These are phyloP conservation scores for Microchirus variegatus DNA, from an alignment of 2,797 vertebrate species.

Conservation along the genomic window DNA sequence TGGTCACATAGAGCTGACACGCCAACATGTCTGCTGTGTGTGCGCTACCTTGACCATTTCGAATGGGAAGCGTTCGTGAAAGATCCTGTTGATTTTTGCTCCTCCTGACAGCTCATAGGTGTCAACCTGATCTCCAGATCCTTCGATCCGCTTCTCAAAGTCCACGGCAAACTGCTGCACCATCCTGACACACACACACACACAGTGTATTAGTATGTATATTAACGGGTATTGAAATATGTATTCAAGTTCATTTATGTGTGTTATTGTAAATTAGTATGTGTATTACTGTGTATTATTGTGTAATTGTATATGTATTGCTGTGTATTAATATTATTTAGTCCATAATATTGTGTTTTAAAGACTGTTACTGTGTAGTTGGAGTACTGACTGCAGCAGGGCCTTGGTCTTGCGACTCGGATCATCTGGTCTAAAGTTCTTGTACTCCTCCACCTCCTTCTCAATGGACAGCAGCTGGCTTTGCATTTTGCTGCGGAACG, in stretches of 20 bases:
- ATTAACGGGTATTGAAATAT: too few relatives aligned
- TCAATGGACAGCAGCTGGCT: slow-evolving; percentile 96
- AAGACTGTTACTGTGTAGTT: neutral
- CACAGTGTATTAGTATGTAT: neutral
- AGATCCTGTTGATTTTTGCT: slow-evolving; percentile 94
- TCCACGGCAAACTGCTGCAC: slow-evolving; percentile 97
- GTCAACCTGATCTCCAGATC: slow-evolving; percentile 95
- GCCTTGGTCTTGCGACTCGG: slow-evolving; percentile 96
- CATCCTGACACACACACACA: slow-evolving; percentile 83
- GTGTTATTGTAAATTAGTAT: too few relatives aligned
- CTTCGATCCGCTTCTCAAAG: slow-evolving; percentile 96
- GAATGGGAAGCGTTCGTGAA: slow-evolving; percentile 95
- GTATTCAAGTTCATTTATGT: too few relatives aligned
- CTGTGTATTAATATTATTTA: neutral
- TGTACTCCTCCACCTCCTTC: slow-evolving; percentile 97
- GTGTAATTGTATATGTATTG: neutral
- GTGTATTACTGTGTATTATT: neutral
- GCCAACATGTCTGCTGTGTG: slow-evolving; percentile 1
- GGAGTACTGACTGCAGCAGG: slow-evolving; percentile 88
- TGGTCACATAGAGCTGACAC: neutral
- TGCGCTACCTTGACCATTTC: slow-evolving; percentile 91
- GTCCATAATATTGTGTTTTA: neutral
- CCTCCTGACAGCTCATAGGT: slow-evolving; percentile 95
- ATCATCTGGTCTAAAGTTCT: slow-evolving; percentile 93
- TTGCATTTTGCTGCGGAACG: slow-evolving; percentile 92